These are phyloP conservation scores for Diachrysia chrysitis DNA, from an alignment of 2,888 invertebrate genomes.

Conservation along the genomic window DNA sequence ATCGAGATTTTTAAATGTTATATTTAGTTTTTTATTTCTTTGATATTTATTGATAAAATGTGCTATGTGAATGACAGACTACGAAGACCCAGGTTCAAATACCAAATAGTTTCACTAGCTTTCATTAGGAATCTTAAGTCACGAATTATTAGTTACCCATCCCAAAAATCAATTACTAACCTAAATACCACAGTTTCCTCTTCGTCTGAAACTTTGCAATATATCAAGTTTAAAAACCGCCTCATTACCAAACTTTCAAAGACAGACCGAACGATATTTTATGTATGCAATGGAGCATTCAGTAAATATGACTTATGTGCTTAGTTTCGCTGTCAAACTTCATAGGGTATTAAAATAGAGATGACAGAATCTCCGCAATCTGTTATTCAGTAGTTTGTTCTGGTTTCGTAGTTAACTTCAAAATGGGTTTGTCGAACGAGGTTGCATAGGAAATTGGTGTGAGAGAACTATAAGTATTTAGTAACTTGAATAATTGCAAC, in stretches of 20 bases:
- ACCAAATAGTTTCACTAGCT: too few relatives aligned
- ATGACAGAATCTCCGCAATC: constrained; percentile 25
- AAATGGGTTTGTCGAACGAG: constrained; percentile 10
- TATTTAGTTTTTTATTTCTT: too few relatives aligned
- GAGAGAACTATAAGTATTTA: too few relatives aligned
- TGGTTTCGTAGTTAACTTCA: constrained; percentile 27
- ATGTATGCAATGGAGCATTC: constrained; percentile 2
- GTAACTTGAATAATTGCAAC: too few relatives aligned
- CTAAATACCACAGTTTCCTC: background rate
- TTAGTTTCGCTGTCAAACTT: constrained; percentile 36
- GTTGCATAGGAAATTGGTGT: constrained; percentile 15
- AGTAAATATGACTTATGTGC: constrained; percentile 3
- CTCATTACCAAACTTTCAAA: constrained; percentile 4
- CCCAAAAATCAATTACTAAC: constrained; percentile 1
- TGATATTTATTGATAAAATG: too few relatives aligned
- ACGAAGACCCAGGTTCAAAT: too few relatives aligned
- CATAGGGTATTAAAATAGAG: constrained; percentile 52
- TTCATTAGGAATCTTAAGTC: background rate
- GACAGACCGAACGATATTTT: background rate
- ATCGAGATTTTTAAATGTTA: too few relatives aligned
- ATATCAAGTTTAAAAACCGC: background rate
- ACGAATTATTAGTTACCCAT: background rate
- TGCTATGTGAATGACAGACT: too few relatives aligned
- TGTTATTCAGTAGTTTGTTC: constrained; percentile 44
- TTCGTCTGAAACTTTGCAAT: background rate